Evolutionary conservation across 2,888 invertebrate species (phyloP).

Genomic region (Microplitis deprimator): DNA sequence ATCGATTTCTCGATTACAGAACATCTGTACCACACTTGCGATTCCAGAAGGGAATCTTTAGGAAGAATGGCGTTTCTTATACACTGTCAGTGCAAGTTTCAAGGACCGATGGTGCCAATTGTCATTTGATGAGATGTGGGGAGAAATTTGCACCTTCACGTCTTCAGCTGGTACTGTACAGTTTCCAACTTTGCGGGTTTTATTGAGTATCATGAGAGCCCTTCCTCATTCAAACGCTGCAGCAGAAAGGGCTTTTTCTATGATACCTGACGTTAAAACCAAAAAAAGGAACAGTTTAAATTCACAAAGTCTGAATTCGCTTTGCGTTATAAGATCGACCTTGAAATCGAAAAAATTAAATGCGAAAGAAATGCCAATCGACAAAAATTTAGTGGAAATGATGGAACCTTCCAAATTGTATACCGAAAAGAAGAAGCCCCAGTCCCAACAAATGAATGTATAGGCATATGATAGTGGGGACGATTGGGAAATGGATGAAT

Average conservation of each 20-base stretch:
- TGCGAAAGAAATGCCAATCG: slow-evolving; percentile 26
- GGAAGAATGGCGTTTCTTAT: slow-evolving; percentile 40
- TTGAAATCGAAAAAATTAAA: slow-evolving; percentile 35
- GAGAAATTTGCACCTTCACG: slow-evolving; percentile 26
- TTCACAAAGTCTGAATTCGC: slow-evolving; percentile 24
- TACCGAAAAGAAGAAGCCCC: slow-evolving; percentile 16
- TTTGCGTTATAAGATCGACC: slow-evolving; percentile 36
- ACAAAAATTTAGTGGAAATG: slow-evolving; percentile 15
- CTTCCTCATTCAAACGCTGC: slow-evolving; percentile 38
- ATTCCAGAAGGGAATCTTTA: slow-evolving; percentile 27
- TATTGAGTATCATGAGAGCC: slow-evolving; percentile 29
- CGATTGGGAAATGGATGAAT: slow-evolving; percentile 24
- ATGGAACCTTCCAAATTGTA: neutral
- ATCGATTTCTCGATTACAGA: neutral
- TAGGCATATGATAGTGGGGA: slow-evolving; percentile 2
- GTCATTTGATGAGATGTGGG: slow-evolving; percentile 36
- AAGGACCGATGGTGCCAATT: slow-evolving; percentile 36
- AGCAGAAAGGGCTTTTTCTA: slow-evolving; percentile 36
- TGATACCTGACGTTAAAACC: slow-evolving; percentile 34
- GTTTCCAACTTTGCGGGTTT: slow-evolving; percentile 26
- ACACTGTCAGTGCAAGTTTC: slow-evolving; percentile 21
- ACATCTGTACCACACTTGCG: slow-evolving; percentile 11
- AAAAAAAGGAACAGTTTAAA: slow-evolving; percentile 35
- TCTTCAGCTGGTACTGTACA: slow-evolving; percentile 30
- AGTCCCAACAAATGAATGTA: neutral